These are phyloP conservation scores for Triplophysa dalaica DNA, from an alignment of 2,113 vertebrate genomes.

Conservation along the genomic window DNA sequence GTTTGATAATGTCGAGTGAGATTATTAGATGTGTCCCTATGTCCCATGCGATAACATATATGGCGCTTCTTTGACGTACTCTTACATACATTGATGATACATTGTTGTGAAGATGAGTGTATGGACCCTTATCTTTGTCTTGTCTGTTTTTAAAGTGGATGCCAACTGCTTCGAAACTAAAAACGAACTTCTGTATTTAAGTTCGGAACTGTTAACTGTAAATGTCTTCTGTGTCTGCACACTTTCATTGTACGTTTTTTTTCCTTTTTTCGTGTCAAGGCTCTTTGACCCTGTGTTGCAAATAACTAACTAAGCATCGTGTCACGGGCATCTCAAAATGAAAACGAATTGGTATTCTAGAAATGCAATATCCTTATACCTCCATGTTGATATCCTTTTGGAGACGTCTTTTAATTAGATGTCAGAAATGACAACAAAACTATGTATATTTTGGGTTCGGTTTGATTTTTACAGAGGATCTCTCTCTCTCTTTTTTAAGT, in stretches of 20 bases:
- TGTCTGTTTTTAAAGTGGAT: slow-evolving; percentile 87
- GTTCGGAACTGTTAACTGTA: slow-evolving; percentile 75
- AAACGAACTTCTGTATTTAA: slow-evolving; percentile 75
- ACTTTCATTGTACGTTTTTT: slow-evolving; percentile 68
- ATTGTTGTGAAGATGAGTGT: slow-evolving; percentile 86
- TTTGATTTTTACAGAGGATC: slow-evolving; percentile 79
- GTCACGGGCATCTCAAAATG: slow-evolving; percentile 65
- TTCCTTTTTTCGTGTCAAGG: slow-evolving; percentile 70
- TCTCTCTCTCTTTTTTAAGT: slow-evolving; percentile 70
- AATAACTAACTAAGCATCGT: slow-evolving; percentile 63
- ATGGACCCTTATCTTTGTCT: slow-evolving; percentile 84
- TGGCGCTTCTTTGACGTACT: slow-evolving; percentile 91
- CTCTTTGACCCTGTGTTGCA: slow-evolving; percentile 70
- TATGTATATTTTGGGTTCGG: slow-evolving; percentile 75
- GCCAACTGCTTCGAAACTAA: slow-evolving; percentile 87
- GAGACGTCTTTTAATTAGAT: slow-evolving; percentile 78
- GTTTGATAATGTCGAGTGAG: slow-evolving; percentile 92
- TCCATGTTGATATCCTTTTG: slow-evolving; percentile 78
- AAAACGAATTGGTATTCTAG: slow-evolving; percentile 73
- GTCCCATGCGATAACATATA: slow-evolving; percentile 88
- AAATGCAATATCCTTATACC: slow-evolving; percentile 82
- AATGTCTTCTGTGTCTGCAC: slow-evolving; percentile 78
- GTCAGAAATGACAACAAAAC: slow-evolving; percentile 71
- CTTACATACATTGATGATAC: slow-evolving; percentile 89
- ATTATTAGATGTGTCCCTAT: slow-evolving; percentile 90